Evolutionary conservation across 2,888 invertebrate genomes (phyloP), one percentile per base, ranked within the genome.

Genomic region (Meandrusa payeni): DNA sequence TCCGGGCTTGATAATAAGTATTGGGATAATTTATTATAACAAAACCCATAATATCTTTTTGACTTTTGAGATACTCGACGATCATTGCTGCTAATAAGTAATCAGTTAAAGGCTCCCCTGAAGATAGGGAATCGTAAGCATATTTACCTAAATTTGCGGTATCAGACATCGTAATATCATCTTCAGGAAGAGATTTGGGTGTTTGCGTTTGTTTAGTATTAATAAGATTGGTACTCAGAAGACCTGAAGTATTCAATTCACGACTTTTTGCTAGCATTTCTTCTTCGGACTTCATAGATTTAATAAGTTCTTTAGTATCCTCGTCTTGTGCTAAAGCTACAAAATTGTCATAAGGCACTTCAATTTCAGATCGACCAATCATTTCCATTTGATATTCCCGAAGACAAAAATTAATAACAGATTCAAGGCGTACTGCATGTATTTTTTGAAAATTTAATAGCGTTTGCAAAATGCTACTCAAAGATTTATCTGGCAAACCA

Each of bases 21-120:
- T 82, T 83, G 0, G 93, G 93, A 59, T 90, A 93, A 63, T 93
- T 91, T 26, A 92, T 69, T 31, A 93, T 73, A n/a, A 89, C 90
- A 86, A 92, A 93, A 2, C 91, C 91, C 9, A 82, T 60, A 23
- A 89, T 78, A 27, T 85, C 65, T 1, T 60, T 41, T 45, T 90
- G 70, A 19, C 73, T 76, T 61, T 89, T 90, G 9, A 93, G 62
- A 57, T 91, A 92, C 57, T 91, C 91, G 1, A 91, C 76, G 48
- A 93, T 71, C 72, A 91, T 90, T 12, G 89, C 86, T 2, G 89
- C 80, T 24, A 90, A 47, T 17, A 92, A 70, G 56, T 88, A 74
- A 62, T 91, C 90, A 12, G 88, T 81, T 41, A 91, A 64, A 17
- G 83, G 70, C 34, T 89, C 77, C 2, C 92, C 92, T 42, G 76